Conservation (phyloP, 2,113 vertebrate genomes). For the Anser brachyrhynchus region DNA sequence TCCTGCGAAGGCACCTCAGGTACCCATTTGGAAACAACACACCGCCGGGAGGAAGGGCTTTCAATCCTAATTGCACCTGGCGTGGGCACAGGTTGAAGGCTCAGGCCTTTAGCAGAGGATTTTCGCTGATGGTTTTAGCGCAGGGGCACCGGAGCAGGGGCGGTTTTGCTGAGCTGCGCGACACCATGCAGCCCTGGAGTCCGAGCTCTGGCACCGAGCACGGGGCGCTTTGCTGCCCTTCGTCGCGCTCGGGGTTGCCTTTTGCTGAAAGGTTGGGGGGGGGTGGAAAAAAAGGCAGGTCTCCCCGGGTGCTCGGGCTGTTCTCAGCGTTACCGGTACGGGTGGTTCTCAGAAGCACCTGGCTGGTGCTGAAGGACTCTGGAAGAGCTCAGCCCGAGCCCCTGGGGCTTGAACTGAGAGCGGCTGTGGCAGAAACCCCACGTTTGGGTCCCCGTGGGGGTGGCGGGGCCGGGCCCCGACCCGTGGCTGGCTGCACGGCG, state of each 20-base stretch:
- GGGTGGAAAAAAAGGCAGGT: neutral
- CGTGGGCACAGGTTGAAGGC: neutral
- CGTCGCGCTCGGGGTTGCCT: neutral
- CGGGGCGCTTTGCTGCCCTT: neutral
- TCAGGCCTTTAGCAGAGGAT: neutral
- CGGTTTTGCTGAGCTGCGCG: neutral
- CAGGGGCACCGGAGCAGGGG: neutral
- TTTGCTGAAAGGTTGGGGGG: neutral
- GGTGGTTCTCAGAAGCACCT: neutral
- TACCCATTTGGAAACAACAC: neutral
- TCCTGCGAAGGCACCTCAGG: neutral
- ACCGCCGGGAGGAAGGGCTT: neutral
- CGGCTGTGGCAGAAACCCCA: rapidly evolving
- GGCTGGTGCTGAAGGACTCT: neutral
- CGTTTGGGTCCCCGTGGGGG: neutral
- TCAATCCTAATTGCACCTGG: neutral
- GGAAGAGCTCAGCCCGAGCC: neutral
- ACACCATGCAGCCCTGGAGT: neutral
- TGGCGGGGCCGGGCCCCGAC: neutral
- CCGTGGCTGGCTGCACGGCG: rapidly evolving
- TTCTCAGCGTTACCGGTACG: neutral
- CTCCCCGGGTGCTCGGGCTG: neutral
- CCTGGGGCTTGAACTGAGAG: neutral
- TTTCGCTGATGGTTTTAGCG: neutral
- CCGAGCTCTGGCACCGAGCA: neutral